Conservation (phyloP, 2,113 vertebrate species). For the Xenopus laevis region DNA sequence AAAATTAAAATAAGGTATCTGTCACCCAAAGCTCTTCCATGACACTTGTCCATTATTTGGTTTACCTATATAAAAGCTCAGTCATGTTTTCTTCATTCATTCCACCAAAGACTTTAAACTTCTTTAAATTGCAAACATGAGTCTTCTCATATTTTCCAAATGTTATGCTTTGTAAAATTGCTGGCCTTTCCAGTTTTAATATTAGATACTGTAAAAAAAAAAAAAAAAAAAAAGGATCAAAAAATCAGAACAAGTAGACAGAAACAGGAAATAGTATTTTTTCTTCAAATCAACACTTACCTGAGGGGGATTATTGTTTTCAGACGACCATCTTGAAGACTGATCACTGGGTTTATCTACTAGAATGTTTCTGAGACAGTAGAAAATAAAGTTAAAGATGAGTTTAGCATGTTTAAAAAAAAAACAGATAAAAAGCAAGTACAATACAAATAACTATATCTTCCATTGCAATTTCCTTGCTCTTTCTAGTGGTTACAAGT, state of each 20-base stretch:
- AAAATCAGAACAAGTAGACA: too few relatives aligned
- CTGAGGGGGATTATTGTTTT: slow-evolving; percentile 98
- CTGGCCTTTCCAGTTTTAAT: slow-evolving; percentile 93
- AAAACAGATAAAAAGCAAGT: too few relatives aligned
- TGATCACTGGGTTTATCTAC: slow-evolving; percentile 97
- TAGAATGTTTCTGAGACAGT: slow-evolving; percentile 86
- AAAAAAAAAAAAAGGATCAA: neutral
- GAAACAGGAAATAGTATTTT: too few relatives aligned
- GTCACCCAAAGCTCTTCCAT: slow-evolving; percentile 17
- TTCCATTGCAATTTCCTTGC: too few relatives aligned
- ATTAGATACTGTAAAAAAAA: slow-evolving; percentile 81
- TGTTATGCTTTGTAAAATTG: slow-evolving; percentile 95
- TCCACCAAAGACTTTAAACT: slow-evolving; percentile 97
- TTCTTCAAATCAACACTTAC: slow-evolving; percentile 58
- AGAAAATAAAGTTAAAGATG: slow-evolving; percentile 37
- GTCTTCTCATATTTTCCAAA: slow-evolving; percentile 99
- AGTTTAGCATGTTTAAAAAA: too few relatives aligned
- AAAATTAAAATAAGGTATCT: slow-evolving; percentile 28
- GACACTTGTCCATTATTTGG: neutral
- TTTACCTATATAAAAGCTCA: slow-evolving; percentile 93
- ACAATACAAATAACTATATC: too few relatives aligned
- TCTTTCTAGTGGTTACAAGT: too few relatives aligned
- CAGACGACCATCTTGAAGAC: slow-evolving; percentile 97
- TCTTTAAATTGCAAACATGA: slow-evolving; percentile 97
- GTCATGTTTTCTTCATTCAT: slow-evolving; percentile 99